Percentiles rank a stretch among this genome's conserved stretches.
These are phyloP conservation scores for Leptinotarsa texana DNA, from an alignment of 1,140 invertebrate species.

Conservation along the genomic window DNA sequence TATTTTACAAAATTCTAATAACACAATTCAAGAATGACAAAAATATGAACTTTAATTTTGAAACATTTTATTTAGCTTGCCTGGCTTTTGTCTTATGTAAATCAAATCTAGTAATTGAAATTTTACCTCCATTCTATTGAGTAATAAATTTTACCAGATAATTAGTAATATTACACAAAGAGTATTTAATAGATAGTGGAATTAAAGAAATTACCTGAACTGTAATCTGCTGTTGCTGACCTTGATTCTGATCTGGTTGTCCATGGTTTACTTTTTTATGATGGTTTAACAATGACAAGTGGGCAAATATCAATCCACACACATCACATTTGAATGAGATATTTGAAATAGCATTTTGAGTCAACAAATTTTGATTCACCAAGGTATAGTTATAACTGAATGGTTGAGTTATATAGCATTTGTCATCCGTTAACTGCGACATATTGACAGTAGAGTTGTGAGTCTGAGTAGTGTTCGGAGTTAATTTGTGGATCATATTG, in stretches of 20 bases:
- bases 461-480: conserved; percentile 56
- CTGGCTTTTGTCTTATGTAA: too few relatives aligned
- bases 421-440: conserved; percentile 66
- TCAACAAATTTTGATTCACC: conserved; percentile 65
- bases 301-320: conserved; percentile 80
- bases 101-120: too few relatives aligned
- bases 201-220: conserved; percentile 53
- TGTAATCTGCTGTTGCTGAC: conserved; percentile 61
- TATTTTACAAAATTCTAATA: too few relatives aligned
- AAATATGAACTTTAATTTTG: too few relatives aligned
- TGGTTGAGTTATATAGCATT: conserved; percentile 72
- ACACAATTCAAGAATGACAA: too few relatives aligned
- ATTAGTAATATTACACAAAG: too few relatives aligned
- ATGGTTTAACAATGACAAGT: conserved; percentile 75
- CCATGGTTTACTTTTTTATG: conserved; percentile 78
- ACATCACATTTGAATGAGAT: conserved; percentile 86
- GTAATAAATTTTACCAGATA: too few relatives aligned
- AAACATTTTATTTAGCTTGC: too few relatives aligned
- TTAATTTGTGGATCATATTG: conserved; percentile 67
- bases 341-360: conserved; percentile 72
- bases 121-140: too few relatives aligned
- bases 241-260: conserved; percentile 57
- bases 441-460: conserved; percentile 65
- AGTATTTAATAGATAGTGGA: too few relatives aligned
- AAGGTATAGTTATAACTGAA: conserved; percentile 69